These are phyloP conservation scores for Sisyra terminalis DNA, from an alignment of 2,888 invertebrate genomes.

Conservation along the genomic window DNA sequence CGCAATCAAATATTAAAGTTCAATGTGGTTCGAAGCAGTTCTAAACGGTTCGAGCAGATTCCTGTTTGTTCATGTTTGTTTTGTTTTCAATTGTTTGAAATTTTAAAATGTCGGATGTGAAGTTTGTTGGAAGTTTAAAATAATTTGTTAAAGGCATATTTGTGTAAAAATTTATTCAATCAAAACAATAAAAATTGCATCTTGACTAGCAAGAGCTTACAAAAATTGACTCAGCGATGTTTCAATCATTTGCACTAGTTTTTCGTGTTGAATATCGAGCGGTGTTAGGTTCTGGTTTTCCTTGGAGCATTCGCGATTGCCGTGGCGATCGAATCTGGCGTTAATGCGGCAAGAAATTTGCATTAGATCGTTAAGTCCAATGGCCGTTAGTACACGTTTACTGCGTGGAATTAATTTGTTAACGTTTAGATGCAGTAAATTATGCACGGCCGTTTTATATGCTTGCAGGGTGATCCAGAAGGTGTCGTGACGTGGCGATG, in stretches of 20 bases:
- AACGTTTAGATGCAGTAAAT: conserved; percentile 12
- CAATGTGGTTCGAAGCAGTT: too few relatives aligned
- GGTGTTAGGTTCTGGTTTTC: conserved; percentile 9
- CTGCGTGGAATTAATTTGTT: conserved; percentile 14
- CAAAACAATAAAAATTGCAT: too few relatives aligned
- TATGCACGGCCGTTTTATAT: conserved; percentile 17
- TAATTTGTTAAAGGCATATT: too few relatives aligned
- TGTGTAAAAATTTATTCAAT: too few relatives aligned
- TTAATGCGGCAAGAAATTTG: not conserved
- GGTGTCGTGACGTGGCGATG: conserved; percentile 13
- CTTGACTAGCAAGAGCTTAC: not conserved
- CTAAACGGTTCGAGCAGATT: too few relatives aligned
- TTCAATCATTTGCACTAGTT: conserved; percentile 13
- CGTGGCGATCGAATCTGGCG: conserved; percentile 6
- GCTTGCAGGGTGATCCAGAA: conserved; percentile 16
- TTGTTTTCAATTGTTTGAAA: too few relatives aligned
- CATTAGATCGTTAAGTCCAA: conserved; percentile 13
- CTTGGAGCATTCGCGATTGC: conserved; percentile 10
- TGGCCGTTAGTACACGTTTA: conserved; percentile 14
- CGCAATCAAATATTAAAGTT: too few relatives aligned
- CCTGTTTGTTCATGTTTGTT: too few relatives aligned
- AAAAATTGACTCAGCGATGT: conserved; percentile 11
- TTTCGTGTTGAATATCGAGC: conserved; percentile 13
- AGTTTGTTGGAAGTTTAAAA: too few relatives aligned
- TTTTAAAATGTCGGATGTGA: too few relatives aligned